Evolutionary conservation across 2,888 invertebrate species (phyloP).

Genomic region (Epistrophe eligans): DNA sequence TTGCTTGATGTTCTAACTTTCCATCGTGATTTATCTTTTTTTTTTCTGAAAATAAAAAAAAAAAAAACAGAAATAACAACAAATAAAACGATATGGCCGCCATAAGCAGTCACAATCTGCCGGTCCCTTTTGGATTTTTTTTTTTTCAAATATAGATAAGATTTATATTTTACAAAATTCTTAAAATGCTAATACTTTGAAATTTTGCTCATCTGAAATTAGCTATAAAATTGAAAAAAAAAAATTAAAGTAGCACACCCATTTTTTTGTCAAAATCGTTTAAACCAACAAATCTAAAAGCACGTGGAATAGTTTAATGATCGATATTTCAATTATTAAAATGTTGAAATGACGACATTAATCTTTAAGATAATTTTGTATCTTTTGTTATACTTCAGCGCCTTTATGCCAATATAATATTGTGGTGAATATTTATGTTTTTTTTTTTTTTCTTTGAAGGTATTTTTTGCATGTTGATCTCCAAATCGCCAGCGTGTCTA

Average conservation of each 20-base stretch:
- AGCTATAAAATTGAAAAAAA: background rate
- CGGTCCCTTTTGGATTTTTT: too few relatives aligned
- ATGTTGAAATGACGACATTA: constrained; percentile 14
- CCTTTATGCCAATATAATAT: background rate
- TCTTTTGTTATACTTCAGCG: constrained; percentile 17
- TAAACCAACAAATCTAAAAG: background rate
- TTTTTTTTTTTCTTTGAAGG: background rate
- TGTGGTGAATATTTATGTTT: background rate
- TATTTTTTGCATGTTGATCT: background rate
- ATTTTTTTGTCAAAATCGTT: constrained; percentile 8
- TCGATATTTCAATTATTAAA: constrained; percentile 22
- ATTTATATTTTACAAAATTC: too few relatives aligned
- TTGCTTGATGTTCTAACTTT: too few relatives aligned
- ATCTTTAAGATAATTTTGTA: constrained; percentile 25
- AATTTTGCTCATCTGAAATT: too few relatives aligned
- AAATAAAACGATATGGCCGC: too few relatives aligned
- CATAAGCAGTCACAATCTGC: too few relatives aligned
- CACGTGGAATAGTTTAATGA: constrained; percentile 30
- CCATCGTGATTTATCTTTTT: too few relatives aligned
- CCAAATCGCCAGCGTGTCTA: constrained; percentile 11
- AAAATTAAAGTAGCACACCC: constrained; percentile 25
- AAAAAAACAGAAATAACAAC: too few relatives aligned
- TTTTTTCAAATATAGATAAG: too few relatives aligned
- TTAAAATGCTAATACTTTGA: too few relatives aligned
- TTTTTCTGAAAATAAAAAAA: too few relatives aligned